phyloP scores from a whole-genome alignment of 1,140 invertebrate genomes.

The Planococcus citri region DNA sequence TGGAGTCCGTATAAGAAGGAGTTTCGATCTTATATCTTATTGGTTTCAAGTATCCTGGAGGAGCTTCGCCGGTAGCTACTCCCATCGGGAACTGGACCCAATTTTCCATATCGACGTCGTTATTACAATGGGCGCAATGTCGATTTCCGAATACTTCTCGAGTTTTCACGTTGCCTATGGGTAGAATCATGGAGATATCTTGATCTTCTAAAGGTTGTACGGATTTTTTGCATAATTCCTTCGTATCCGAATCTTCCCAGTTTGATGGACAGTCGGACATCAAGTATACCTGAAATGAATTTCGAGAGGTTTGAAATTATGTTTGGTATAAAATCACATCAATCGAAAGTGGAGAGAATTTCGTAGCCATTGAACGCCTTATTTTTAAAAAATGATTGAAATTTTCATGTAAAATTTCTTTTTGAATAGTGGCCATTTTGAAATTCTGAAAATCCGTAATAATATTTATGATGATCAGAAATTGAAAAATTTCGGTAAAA shows the following conservation, averaged over 20 bases:
- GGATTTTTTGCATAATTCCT: constrained; percentile 25
- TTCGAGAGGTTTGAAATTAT: no score
- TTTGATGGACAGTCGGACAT: constrained; percentile 34
- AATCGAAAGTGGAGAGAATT: no score
- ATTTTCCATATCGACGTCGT: constrained; percentile 27
- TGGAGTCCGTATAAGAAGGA: not conserved
- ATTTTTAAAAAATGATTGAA: no score
- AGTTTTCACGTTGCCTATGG: constrained; percentile 35
- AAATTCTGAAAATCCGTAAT: no score
- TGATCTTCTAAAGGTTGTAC: constrained; percentile 27
- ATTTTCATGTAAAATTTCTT: no score
- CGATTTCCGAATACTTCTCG: constrained; percentile 42
- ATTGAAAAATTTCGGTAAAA: no score
- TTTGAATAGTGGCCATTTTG: no score
- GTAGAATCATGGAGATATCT: constrained; percentile 36
- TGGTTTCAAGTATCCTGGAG: not conserved
- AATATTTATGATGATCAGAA: no score
- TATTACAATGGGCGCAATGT: constrained; percentile 43
- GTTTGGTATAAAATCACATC: no score
- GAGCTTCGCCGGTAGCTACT: not conserved
- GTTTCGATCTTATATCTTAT: not conserved
- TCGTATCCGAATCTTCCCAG: constrained; percentile 33
- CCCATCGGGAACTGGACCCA: not conserved
- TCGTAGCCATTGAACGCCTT: no score
- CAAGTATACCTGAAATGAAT: constrained; percentile 34